Conservation (phyloP, 1,140 invertebrate genomes). For the Zaprionus vittiger region DNA sequence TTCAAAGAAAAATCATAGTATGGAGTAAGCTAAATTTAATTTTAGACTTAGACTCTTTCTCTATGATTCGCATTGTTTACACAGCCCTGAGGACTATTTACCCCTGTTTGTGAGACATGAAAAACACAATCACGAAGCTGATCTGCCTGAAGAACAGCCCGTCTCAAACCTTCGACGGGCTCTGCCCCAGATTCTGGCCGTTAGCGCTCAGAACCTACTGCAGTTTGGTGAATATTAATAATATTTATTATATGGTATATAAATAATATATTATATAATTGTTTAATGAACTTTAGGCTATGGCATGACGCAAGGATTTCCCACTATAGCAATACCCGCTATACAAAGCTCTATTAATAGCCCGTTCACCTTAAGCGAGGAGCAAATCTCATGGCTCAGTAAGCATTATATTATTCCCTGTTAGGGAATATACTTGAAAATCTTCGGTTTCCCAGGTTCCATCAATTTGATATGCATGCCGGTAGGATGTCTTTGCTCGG, state of each 20-base stretch:
- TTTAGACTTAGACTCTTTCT: not conserved
- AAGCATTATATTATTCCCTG: not conserved
- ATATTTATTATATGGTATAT: not conserved
- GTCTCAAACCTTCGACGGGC: slow-evolving; percentile 10
- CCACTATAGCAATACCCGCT: slow-evolving; percentile 90
- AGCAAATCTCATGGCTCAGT: slow-evolving; percentile 33
- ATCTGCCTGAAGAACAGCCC: not conserved
- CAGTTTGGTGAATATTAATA: slow-evolving; percentile 18
- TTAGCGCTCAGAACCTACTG: slow-evolving; percentile 16
- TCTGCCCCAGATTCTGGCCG: slow-evolving; percentile 19
- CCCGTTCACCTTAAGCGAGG: slow-evolving; percentile 7
- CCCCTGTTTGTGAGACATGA: slow-evolving; percentile 1
- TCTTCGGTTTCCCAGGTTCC: slow-evolving; percentile 86
- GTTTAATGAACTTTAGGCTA: slow-evolving; percentile 84
- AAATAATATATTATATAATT: not conserved
- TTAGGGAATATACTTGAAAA: not conserved
- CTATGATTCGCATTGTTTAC: not conserved
- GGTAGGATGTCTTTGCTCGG: slow-evolving; percentile 89
- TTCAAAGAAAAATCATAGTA: not conserved
- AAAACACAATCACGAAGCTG: not conserved
- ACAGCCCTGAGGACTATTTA: not conserved
- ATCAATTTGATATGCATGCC: slow-evolving; percentile 90
- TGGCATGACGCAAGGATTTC: slow-evolving; percentile 90
- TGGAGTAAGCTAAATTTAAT: not conserved
- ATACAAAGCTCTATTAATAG: slow-evolving; percentile 84